Evolutionary conservation across 2,113 vertebrate genomes (phyloP).

Genomic region (Sylvietta virens): DNA sequence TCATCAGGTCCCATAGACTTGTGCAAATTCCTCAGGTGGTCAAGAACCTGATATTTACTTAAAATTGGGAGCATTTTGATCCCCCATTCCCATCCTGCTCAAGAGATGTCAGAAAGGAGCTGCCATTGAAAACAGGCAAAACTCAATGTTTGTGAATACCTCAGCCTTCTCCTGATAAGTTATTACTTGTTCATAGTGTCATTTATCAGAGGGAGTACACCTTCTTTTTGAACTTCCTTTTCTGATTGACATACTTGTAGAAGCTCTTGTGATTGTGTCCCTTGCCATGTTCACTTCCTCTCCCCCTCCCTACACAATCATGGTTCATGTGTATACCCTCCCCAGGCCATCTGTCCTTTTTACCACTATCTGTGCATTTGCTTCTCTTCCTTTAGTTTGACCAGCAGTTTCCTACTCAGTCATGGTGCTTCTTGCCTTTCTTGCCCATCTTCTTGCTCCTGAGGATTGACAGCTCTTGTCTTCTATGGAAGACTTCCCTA

Average conservation of each 20-base stretch:
- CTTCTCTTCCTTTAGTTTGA: neutral
- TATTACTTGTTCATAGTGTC: neutral
- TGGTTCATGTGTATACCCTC: neutral
- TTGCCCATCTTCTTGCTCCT: neutral
- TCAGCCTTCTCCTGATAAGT: neutral
- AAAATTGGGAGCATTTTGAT: neutral
- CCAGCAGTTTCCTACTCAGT: neutral
- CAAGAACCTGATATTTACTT: neutral
- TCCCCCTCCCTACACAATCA: rapidly evolving
- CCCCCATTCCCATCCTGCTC: rapidly evolving
- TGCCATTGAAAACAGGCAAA: neutral
- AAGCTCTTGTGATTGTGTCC: neutral
- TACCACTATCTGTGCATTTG: neutral
- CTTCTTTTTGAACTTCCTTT: neutral
- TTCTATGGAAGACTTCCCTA: neutral
- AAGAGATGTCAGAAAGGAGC: neutral
- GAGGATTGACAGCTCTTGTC: neutral
- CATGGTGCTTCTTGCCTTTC: neutral
- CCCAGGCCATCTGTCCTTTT: neutral
- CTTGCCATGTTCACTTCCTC: neutral
- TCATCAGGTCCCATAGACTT: neutral
- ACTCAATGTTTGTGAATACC: neutral
- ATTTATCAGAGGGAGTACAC: neutral
- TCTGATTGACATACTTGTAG: neutral
- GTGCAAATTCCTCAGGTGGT: neutral